These are phyloP conservation scores for Onthophagus taurus DNA, from an alignment of 1,140 invertebrate genomes.

Conservation along the genomic window DNA sequence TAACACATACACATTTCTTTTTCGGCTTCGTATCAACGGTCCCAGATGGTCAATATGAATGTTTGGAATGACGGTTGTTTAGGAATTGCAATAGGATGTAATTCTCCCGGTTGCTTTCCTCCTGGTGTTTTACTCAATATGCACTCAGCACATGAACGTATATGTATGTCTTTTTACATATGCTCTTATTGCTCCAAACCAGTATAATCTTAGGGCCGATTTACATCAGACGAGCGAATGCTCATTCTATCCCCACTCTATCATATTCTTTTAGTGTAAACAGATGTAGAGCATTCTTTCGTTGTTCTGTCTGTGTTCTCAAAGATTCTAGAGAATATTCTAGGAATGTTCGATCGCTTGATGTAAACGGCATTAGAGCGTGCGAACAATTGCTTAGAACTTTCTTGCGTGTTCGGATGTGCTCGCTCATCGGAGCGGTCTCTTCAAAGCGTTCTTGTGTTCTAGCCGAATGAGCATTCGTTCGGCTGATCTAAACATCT, in stretches of 20 bases:
- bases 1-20: conserved; percentile 24
- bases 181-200: conserved; percentile 16
- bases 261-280: too few relatives aligned
- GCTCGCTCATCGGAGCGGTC: conserved; percentile 21
- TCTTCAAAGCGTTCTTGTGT: too few relatives aligned
- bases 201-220: conserved; percentile 11
- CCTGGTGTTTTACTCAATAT: conserved; percentile 17
- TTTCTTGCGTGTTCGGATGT: conserved; percentile 24
- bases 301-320: too few relatives aligned
- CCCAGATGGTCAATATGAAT: conserved; percentile 23
- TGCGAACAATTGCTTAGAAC: too few relatives aligned
- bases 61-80: conserved; percentile 15
- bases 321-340: too few relatives aligned
- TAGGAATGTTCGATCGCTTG: too few relatives aligned
- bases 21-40: conserved; percentile 24
- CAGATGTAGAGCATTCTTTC: too few relatives aligned
- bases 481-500: too few relatives aligned
- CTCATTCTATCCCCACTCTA: too few relatives aligned
- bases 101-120: conserved; percentile 15
- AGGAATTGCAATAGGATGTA: conserved; percentile 15
- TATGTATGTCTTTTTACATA: conserved; percentile 20
- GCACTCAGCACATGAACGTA: conserved; percentile 17
- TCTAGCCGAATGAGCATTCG: too few relatives aligned
- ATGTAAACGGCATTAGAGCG: too few relatives aligned
- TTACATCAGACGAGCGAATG: too few relatives aligned